Evolutionary conservation across 2,113 vertebrate genomes (phyloP), one percentile per base, ranked within the genome.

Genomic region (Prunella fulvescens): DNA sequence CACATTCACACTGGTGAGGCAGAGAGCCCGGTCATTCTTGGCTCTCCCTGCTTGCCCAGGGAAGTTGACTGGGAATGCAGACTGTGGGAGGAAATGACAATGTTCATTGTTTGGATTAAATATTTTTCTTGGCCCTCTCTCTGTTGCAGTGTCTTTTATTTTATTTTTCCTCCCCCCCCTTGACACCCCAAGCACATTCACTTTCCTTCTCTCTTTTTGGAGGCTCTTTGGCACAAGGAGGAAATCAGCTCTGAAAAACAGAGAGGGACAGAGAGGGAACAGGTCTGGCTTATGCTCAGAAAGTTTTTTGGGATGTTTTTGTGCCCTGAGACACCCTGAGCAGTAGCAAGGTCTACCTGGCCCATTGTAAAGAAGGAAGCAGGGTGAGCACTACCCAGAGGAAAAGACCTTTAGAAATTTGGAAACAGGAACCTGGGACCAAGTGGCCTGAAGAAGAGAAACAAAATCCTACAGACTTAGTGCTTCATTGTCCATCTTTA

Each of bases 41-140:
- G 97, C 97, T 96, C 74, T 65, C 77, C 39, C 11, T 12, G 72
- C 67, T 93, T 86, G 93, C 96, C 94, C 29, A 56, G 95, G 92
- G 93, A 97, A 95, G 97, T 95, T 88, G 97, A 94, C 94, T 95
- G 85, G 95, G 97, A 97, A 98, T 97, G 97, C 96, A 97, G 97
- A 97, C 96, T 95, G 97, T 96, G 96, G 97, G 97, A 97, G 96
- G 97, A 97, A 98, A 97, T 5, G 69, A 96, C 97, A 96, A 92
- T 96, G 93, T 97, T 97, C 97, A 94, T 96, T 98, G 97, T 97
- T 97, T 97, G 96, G 94, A 96, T 97, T 97, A 93, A 98, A 96
- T 98, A 97, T 97, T 98, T 97, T 97, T 97, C 95, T 98, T 97
- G 97, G 97, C 96, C 60, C 45, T 94, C 70, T 66, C 66, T 64